Percentiles rank a stretch among this genome's conserved stretches.
Conservation (phyloP, 2,797 vertebrate genomes). For the Parambassis ranga region DNA sequence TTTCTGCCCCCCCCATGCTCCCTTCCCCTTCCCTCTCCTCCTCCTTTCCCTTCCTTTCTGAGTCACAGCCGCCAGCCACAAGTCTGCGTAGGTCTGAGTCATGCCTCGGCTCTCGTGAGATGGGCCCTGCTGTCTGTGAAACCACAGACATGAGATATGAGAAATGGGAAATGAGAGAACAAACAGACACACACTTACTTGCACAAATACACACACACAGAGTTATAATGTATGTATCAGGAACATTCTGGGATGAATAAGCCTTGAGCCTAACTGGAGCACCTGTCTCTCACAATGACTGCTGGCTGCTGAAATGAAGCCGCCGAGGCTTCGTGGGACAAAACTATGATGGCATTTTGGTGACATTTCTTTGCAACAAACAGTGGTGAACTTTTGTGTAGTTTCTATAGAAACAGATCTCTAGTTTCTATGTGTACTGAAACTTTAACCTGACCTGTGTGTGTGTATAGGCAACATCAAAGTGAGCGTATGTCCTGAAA, state of each 20-base stretch:
- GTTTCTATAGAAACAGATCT: not conserved
- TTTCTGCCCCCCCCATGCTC: constrained; percentile 1
- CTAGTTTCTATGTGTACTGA: not conserved
- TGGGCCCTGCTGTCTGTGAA: constrained; percentile 69
- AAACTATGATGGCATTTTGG: not conserved
- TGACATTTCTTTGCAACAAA: not conserved
- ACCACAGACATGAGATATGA: constrained; percentile 71
- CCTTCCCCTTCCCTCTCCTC: constrained; percentile 23
- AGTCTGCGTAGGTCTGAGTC: constrained; percentile 76
- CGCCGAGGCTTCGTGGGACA: constrained; percentile 11
- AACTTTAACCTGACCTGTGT: too few relatives aligned
- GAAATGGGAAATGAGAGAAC: constrained; percentile 71
- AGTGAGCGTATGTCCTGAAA: not conserved
- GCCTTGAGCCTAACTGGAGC: constrained; percentile 35
- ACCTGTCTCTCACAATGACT: constrained; percentile 57
- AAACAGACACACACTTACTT: constrained; percentile 47
- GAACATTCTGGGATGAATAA: constrained; percentile 47
- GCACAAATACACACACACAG: constrained; percentile 25
- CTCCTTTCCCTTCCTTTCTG: constrained; percentile 53
- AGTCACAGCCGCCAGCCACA: constrained; percentile 77
- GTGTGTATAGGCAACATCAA: too few relatives aligned
- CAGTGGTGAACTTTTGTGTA: not conserved
- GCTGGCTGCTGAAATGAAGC: constrained; percentile 16
- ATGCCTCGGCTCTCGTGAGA: constrained; percentile 73
- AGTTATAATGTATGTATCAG: constrained; percentile 36